These are phyloP conservation scores for Neuroscelio doddi DNA, from an alignment of 2,888 invertebrate species.

Conservation along the genomic window DNA sequence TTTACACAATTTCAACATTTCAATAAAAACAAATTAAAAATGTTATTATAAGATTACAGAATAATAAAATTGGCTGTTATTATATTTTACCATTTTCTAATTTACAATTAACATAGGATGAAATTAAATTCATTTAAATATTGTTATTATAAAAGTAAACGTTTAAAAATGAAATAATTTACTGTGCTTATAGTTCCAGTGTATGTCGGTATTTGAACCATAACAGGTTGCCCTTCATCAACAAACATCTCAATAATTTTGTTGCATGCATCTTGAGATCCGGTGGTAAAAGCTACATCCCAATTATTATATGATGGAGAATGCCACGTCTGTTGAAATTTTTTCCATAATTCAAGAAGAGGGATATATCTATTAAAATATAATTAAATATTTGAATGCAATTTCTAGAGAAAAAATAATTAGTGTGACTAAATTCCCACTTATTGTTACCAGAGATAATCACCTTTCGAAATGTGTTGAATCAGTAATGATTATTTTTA, in stretches of 20 bases:
- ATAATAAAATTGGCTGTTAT: too few species aligned
- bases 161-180: too few species aligned
- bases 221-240: slow-evolving; percentile 78
- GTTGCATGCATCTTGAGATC: slow-evolving; percentile 84
- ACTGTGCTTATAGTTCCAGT: slow-evolving; percentile 76
- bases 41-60: not conserved
- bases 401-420: not conserved
- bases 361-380: slow-evolving; percentile 73
- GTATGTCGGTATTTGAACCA: slow-evolving; percentile 81
- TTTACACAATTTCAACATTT: too few species aligned
- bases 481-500: too few species aligned
- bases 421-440: not conserved
- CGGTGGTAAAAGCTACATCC: slow-evolving; percentile 80
- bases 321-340: slow-evolving; percentile 78
- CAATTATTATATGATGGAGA: slow-evolving; percentile 76
- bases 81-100: not conserved
- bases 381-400: slow-evolving; percentile 52
- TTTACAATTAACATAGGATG: too few species aligned
- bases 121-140: slow-evolving; percentile 50
- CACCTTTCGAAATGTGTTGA: too few species aligned
- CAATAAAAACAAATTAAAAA: slow-evolving; percentile 49
- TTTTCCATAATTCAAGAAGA: slow-evolving; percentile 75
- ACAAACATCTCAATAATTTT: slow-evolving; percentile 81
- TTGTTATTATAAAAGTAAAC: too few species aligned
- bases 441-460: not conserved